phyloP scores from a whole-genome alignment of 2,113 vertebrate genomes.

The Odobenus rosmarus region DNA sequence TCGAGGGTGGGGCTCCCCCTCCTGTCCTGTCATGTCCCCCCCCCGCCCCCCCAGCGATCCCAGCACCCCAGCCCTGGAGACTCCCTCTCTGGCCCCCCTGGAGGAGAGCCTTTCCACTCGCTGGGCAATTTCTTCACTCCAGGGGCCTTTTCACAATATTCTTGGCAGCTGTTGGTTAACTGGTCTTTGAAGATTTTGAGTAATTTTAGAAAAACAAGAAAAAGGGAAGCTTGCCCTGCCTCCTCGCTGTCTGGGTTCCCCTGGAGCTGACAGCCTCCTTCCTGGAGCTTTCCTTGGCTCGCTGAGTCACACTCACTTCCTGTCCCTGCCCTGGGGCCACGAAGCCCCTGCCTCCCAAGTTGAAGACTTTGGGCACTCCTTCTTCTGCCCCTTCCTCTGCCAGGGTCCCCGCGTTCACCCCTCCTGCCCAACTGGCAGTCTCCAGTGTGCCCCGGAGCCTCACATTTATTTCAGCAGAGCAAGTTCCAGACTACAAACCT shows the following conservation, averaged over 20 bases:
- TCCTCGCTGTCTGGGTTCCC: background rate
- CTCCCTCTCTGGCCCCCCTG: background rate
- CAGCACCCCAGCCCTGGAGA: background rate
- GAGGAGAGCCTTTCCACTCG: background rate
- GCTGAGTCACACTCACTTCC: background rate
- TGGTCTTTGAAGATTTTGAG: constrained; percentile 60
- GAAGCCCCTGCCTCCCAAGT: background rate
- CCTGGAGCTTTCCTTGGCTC: background rate
- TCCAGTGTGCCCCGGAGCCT: background rate
- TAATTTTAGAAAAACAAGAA: constrained; percentile 30
- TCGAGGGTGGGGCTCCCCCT: background rate
- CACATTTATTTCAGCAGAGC: background rate
- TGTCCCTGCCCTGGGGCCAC: background rate
- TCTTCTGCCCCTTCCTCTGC: background rate
- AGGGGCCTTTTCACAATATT: constrained; percentile 38
- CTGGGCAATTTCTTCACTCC: background rate
- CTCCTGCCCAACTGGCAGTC: background rate
- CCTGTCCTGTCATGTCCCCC: background rate
- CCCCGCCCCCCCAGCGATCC: no score
- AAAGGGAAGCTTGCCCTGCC: background rate
- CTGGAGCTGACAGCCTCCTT: background rate
- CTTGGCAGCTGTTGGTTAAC: constrained; percentile 52
- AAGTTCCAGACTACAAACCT: background rate
- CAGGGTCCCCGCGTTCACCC: no score
- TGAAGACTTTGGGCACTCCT: no score